These are phyloP conservation scores for Cettia cetti DNA, from an alignment of 2,113 vertebrate genomes.

Conservation along the genomic window DNA sequence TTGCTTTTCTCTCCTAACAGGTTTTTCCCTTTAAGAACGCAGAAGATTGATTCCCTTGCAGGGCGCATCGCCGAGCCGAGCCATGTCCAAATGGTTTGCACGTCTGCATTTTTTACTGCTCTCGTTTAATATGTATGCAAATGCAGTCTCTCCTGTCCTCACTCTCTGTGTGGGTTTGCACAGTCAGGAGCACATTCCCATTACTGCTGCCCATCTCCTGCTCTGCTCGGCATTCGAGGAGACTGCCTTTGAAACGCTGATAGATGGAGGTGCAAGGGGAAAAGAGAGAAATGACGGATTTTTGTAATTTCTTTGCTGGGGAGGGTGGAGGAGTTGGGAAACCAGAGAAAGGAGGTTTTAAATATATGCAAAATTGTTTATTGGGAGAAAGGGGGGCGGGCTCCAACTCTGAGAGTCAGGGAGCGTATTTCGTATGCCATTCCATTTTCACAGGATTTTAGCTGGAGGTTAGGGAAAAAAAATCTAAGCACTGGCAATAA, in stretches of 20 bases:
- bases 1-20: slow-evolving; percentile 39
- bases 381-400: background rate
- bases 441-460: slow-evolving; percentile 50
- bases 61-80: slow-evolving; percentile 69
- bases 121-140: slow-evolving; percentile 86
- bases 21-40: slow-evolving; percentile 71
- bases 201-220: slow-evolving; percentile 73
- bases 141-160: slow-evolving; percentile 75
- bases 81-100: slow-evolving; percentile 81
- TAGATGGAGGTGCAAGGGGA: slow-evolving; percentile 74
- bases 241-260: slow-evolving; percentile 77
- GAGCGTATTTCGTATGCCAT: background rate
- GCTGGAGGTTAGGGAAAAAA: slow-evolving; percentile 54
- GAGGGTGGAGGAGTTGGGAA: slow-evolving; percentile 31
- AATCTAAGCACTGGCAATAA: slow-evolving; percentile 36
- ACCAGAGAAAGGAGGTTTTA: slow-evolving; percentile 60
- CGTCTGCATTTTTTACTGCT: slow-evolving; percentile 82
- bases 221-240: slow-evolving; percentile 70
- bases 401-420: background rate
- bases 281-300: slow-evolving; percentile 73
- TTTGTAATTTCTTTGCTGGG: slow-evolving; percentile 67
- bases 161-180: slow-evolving; percentile 73
- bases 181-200: slow-evolving; percentile 77
- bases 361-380: slow-evolving; percentile 75
- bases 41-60: slow-evolving; percentile 80